Evolutionary conservation across 2,888 invertebrate genomes (phyloP), one percentile per base, ranked within the genome.

Genomic region (Xanthorhoe designata): DNA sequence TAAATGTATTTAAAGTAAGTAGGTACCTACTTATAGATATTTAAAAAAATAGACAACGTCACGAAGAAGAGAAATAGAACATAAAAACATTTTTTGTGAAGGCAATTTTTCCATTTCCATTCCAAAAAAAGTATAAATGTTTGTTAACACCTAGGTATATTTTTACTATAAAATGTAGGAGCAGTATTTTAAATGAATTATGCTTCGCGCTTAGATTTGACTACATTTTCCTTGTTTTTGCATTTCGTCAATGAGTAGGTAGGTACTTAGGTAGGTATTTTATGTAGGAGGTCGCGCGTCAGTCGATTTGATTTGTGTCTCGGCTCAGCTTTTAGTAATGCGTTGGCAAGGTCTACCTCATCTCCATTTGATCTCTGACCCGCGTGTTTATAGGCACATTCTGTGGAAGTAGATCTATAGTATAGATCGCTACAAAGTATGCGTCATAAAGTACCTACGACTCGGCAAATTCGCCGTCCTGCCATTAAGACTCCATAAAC

Each of bases 401-500:
- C 61, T 35, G 38, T 50, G 60, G 55, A 68, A 64, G 64, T 68
- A 64, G 64, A 64, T 53, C 64, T 64, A 50, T 61, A 64, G 52
- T 57, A 61, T 61, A 65, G 60, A 61, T 61, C 38, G 60, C 50
- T 68, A 73, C 71, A 73, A 68, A 69, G 73, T 73, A 68, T 35
- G 54, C 51, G 51, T 66, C 69, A 71, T 81, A 79, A 81, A 77
- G 47, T 61, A n/a, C n/a, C n/a, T n/a, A 69, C 42, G 42, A 55
- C 61, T 54, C 49, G 49, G 69, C 57, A 72, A 69, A 70, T 71
- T 74, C 66, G 71, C 75, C 76, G 70, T 72, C 71, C 68, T 69
- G 72, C 74, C 71, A 77, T 79, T 78, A 79, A 74, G 73, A 75
- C 75, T 54, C 73, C 67, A 78, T 82, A 79, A 82, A 80, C 58